These are phyloP conservation scores for Gryon sp. DNA, from an alignment of 1,140 invertebrate species.

Conservation along the genomic window DNA sequence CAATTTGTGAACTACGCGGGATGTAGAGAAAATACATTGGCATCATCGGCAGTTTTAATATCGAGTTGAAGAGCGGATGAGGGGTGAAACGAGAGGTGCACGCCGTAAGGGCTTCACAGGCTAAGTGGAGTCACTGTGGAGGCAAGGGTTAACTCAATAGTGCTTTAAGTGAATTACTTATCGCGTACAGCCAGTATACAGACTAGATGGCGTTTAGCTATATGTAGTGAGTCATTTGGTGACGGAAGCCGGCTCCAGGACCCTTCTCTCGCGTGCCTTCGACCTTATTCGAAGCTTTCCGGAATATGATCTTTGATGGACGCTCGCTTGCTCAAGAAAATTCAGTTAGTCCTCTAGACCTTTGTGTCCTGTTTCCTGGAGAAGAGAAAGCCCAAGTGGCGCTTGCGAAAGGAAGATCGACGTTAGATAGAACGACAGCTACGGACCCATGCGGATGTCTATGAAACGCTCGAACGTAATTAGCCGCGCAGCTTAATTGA, in stretches of 20 bases:
- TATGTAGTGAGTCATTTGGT: conserved; percentile 66
- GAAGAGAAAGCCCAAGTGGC: conserved; percentile 64
- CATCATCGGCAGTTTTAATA: conserved; percentile 67
- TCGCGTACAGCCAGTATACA: conserved; percentile 78
- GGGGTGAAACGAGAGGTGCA: conserved; percentile 51
- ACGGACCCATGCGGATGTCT: conserved; percentile 71
- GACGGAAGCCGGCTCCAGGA: conserved; percentile 59
- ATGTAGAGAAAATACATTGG: conserved; percentile 47
- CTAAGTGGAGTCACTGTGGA: conserved; percentile 77
- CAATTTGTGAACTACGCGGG: conserved; percentile 50
- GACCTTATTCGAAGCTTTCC: conserved; percentile 61
- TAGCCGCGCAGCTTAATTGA: conserved; percentile 75
- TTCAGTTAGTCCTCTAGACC: conserved; percentile 78
- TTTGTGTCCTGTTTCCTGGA: conserved; percentile 76
- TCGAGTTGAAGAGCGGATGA: conserved; percentile 56
- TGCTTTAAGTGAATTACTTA: conserved; percentile 80
- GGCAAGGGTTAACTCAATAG: conserved; percentile 81
- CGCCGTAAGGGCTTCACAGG: conserved; percentile 69
- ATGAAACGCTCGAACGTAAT: conserved; percentile 72
- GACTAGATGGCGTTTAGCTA: conserved; percentile 77
- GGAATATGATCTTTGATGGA: conserved; percentile 77
- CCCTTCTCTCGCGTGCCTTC: conserved; percentile 55
- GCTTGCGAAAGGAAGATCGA: conserved; percentile 62
- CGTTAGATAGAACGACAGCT: conserved; percentile 60
- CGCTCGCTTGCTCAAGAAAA: conserved; percentile 78